Base-by-base conservation (phyloP, 2,888 invertebrate species). In the Rhagium mordax region DNA sequence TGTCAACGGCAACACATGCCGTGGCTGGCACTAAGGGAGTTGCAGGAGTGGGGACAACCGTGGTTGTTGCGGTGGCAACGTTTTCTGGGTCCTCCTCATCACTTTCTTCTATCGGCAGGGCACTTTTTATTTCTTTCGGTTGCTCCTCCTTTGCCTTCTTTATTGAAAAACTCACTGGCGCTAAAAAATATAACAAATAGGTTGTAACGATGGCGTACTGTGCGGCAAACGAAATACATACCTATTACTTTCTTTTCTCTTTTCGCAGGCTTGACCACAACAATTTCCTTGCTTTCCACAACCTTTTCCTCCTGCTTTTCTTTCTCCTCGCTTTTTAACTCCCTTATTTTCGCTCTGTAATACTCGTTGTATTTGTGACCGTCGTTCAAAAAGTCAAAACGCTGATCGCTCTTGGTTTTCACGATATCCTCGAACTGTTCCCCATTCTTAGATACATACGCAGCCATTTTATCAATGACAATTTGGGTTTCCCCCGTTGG, bases 381-480 rank as follows among this genome's bases (percentile, higher is more conserved):
- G 0, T 94, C 89, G 74, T 96, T 92, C 0, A 99, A 88, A 86
- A 99, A 99, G 21, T 93, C 93, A 87, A 99, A 98, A 33, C 98
- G 89, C 0, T 94, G 92, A 86, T 98, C 98, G 66, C 93, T 93
- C 84, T 95, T 96, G 2, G 93, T 92, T 80, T 93, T 93, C 8
- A 96, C 94, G 24, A 96, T 95, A 41, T 94, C 93, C 82, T 99
- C 98, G 85, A 99, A 98, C 82, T 96, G 95, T 69, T 94, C 92
- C 0, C 99, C 99, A 88, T 98, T 98, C 81, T 97, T 96, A 0
- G 96, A 95, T 0, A 99, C 98, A 87, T 98, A 98, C 77, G 94
- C 93, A 0, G 99, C 98, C 93, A 99, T 98, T 88, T 98, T 98
- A 87, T 98, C 97, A 71, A 99, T 95, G 7, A 99, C 95, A 18